phyloP scores from a whole-genome alignment of 1,140 invertebrate genomes.

The Anastrepha obliqua region DNA sequence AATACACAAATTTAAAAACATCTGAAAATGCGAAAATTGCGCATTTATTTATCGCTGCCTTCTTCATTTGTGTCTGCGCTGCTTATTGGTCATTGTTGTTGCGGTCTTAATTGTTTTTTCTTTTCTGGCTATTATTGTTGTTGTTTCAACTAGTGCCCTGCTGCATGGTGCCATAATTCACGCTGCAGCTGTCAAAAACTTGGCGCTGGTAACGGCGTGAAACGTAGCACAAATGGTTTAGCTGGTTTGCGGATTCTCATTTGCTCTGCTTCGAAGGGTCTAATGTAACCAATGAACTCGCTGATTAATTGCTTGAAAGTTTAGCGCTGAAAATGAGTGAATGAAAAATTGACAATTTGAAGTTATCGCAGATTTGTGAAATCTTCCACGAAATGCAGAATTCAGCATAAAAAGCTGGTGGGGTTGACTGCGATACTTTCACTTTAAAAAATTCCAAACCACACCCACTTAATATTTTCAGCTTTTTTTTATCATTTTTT shows the following conservation, averaged over 20 bases:
- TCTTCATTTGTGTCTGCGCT: not conserved
- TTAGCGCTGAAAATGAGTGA: not conserved
- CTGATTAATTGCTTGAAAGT: constrained; percentile 30
- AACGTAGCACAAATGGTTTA: not conserved
- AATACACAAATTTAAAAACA: not conserved
- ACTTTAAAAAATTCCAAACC: not conserved
- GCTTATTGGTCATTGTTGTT: constrained; percentile 42
- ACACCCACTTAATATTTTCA: too few species aligned
- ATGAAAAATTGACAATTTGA: not conserved
- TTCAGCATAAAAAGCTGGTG: not conserved
- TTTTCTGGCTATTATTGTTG: not conserved
- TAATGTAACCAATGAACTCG: not conserved
- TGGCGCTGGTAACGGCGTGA: not conserved
- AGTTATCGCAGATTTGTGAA: not conserved
- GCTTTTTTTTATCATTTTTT: too few species aligned
- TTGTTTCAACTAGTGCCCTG: not conserved
- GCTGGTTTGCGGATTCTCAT: not conserved
- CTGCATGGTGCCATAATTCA: constrained; percentile 44
- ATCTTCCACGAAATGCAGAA: not conserved
- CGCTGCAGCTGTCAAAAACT: constrained; percentile 34
- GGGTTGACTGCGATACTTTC: not conserved
- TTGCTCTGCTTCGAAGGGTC: not conserved
- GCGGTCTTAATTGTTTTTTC: constrained; percentile 43
- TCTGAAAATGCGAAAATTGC: constrained; percentile 15
- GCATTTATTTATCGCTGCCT: constrained; percentile 25